phyloP scores from a whole-genome alignment of 2,888 invertebrate species.

The Drosophila paramelanica region DNA sequence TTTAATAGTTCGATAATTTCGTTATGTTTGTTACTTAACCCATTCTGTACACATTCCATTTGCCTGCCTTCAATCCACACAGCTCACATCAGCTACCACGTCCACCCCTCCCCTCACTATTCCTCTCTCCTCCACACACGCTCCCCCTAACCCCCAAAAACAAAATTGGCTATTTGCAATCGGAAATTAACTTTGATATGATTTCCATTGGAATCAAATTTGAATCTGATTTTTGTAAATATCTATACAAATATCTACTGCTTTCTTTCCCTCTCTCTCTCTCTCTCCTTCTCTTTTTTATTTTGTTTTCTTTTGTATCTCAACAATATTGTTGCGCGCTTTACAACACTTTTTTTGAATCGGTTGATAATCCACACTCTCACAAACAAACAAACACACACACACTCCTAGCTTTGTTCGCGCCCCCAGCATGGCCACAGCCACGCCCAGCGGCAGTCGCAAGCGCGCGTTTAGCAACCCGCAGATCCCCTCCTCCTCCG shows the following conservation, averaged over 20 bases:
- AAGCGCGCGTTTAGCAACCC: slow-evolving; percentile 83
- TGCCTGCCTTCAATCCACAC: slow-evolving; percentile 22
- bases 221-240: slow-evolving; percentile 30
- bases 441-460: slow-evolving; percentile 49
- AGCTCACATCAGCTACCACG: slow-evolving; percentile 21
- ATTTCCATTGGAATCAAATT: slow-evolving; percentile 32
- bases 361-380: background rate
- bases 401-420: slow-evolving; percentile 44
- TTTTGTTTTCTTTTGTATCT: slow-evolving; percentile 15
- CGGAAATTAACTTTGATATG: slow-evolving; percentile 12
- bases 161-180: slow-evolving; percentile 30
- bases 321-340: slow-evolving; percentile 35
- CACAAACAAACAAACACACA: background rate
- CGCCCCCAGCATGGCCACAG: slow-evolving; percentile 20
- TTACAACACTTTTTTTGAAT: slow-evolving; percentile 41
- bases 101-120: slow-evolving; percentile 1
- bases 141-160: background rate
- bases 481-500: slow-evolving; percentile 59
- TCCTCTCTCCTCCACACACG: background rate
- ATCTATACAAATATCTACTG: slow-evolving; percentile 38
- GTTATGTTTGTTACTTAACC: background rate
- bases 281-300: slow-evolving; percentile 35
- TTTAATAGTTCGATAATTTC: background rate
- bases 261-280: slow-evolving; percentile 49
- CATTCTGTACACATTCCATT: slow-evolving; percentile 7